phyloP scores from a whole-genome alignment of 2,888 invertebrate genomes.

The Drymonia ruficornis region DNA sequence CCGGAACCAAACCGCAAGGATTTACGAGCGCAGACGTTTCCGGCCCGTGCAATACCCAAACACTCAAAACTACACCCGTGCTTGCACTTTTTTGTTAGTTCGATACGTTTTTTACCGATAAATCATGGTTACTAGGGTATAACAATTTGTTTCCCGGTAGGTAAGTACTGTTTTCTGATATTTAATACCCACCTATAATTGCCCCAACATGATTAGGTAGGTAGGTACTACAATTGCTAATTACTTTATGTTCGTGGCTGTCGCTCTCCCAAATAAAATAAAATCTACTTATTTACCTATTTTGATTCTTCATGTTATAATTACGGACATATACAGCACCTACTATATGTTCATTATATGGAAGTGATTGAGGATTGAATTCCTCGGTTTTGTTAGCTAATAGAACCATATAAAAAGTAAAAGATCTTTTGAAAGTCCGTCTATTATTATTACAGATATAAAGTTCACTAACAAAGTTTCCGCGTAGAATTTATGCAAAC shows the following conservation, averaged over 20 bases:
- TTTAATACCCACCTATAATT: no score
- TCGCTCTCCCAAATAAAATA: no score
- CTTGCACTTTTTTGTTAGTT: conserved; percentile 38
- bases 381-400: no score
- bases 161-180: no score
- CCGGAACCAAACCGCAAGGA: conserved; percentile 50
- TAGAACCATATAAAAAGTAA: conserved; percentile 8
- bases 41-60: conserved; percentile 54
- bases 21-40: conserved; percentile 54
- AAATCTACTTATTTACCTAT: no score
- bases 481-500: conserved; percentile 56
- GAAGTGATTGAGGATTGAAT: no score
- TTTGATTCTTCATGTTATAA: no score
- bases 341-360: no score
- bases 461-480: conserved; percentile 50
- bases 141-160: neutral
- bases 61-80: conserved; percentile 51
- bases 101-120: conserved; percentile 47
- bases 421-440: conserved; percentile 5
- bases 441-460: conserved; percentile 16
- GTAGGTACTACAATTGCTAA: no score
- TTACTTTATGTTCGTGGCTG: no score
- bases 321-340: no score
- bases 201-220: no score
- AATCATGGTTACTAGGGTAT: neutral